Percentiles rank a stretch among this genome's conserved stretches.
Conservation (phyloP, 1,140 invertebrate genomes). For the Tigriopus japonicus region DNA sequence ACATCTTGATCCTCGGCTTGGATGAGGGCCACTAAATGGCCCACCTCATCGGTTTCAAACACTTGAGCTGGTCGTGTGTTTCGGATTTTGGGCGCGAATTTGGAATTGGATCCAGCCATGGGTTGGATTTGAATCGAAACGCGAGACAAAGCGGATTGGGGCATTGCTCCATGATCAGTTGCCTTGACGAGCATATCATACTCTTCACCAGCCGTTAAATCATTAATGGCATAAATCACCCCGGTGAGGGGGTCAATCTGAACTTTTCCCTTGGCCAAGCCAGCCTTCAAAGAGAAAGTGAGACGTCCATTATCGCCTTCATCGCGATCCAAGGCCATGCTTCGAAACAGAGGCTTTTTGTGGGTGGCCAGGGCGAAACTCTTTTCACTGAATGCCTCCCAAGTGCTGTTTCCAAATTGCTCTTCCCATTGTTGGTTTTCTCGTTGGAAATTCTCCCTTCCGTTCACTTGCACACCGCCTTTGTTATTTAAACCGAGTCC, state of each 20-base stretch:
- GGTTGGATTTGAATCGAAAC: slow-evolving; percentile 31
- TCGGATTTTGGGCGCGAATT: slow-evolving; percentile 9
- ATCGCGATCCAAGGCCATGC: slow-evolving; percentile 57
- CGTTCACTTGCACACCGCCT: slow-evolving; percentile 1
- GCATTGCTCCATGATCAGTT: slow-evolving; percentile 48
- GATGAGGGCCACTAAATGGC: slow-evolving; percentile 57
- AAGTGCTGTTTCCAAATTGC: background rate
- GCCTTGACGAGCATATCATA: slow-evolving; percentile 64
- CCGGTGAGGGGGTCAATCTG: slow-evolving; percentile 58
- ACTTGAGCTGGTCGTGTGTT: slow-evolving; percentile 32
- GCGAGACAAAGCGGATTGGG: slow-evolving; percentile 43
- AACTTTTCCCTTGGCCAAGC: slow-evolving; percentile 49
- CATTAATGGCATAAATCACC: slow-evolving; percentile 46
- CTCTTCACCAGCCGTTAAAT: slow-evolving; percentile 47
- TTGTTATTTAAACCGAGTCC: background rate
- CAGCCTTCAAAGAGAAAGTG: slow-evolving; percentile 55
- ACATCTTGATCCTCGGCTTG: slow-evolving; percentile 57
- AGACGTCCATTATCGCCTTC: slow-evolving; percentile 56
- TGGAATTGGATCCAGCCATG: background rate
- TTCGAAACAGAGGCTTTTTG: slow-evolving; percentile 9
- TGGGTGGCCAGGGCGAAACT: background rate
- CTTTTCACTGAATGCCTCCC: background rate
- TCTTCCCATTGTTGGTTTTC: background rate
- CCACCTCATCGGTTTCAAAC: slow-evolving; percentile 58
- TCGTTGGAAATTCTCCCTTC: background rate